Base-by-base conservation (phyloP, 2,113 vertebrate species). In the Gymnocephalus cernua region DNA sequence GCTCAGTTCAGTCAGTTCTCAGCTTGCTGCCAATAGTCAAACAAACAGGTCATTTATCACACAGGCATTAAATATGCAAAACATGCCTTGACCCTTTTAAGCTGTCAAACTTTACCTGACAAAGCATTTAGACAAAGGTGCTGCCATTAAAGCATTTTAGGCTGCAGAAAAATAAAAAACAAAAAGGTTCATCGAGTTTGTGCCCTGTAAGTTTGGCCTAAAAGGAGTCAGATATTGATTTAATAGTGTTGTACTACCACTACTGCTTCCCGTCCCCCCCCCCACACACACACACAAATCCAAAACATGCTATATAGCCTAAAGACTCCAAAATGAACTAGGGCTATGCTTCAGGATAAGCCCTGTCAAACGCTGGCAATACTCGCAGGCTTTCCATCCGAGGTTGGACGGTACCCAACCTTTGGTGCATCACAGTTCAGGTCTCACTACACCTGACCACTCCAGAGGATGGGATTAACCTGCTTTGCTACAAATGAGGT, bases 61-160 rank as follows among this genome's bases (percentile, higher is more conserved):
- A 64, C n/a, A 70, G 57, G 19, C 76, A 87, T 87, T 84, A 84
- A 90, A 84, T 69, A 84, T 84, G 85, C 85, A 88, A 70, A 16
- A 83, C 54, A 58, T 21, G 7, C 15, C 61, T 21, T 21, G 65
- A 74, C 48, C 35, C 65, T 59, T 74, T 78, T 57, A 66, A 81
- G 58, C 62, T 21, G 62, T 70, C 50, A 45, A 56, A 35, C 62
- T 3, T 64, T 27, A 66, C 21, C 48, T 59, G 41, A 45, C 56
- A 72, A 68, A 71, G 58, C 67, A 58, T 62, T 75, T 68, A 62
- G 38, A 62, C 50, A 69, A 57, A 70, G 4, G 12, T 23, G 63
- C 12, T n/a, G 59, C 38, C 32, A 61, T 66, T 56, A 38, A 41
- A 64, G 81, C 73, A 18, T 54, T 59, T 68, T 19, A 35, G 71